Evolutionary conservation across 2,888 invertebrate genomes (phyloP).

Genomic region (Minunthozetes semirufus): DNA sequence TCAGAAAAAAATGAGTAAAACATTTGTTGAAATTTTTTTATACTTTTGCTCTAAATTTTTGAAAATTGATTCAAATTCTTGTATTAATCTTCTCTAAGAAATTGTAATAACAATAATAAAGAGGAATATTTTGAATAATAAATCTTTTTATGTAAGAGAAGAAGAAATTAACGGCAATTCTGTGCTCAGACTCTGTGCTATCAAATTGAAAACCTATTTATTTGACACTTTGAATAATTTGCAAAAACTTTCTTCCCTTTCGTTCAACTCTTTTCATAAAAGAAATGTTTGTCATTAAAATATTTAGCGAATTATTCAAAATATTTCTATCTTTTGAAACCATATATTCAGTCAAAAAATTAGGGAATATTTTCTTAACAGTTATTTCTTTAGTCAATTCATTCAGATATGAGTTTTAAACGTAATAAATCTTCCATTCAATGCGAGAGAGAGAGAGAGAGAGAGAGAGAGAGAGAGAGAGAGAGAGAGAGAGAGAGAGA

Average conservation of each 20-base stretch:
- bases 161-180: constrained; percentile 6
- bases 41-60: not conserved
- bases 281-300: not conserved
- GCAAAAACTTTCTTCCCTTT: not conserved
- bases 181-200: not conserved
- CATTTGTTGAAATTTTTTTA: constrained; percentile 22
- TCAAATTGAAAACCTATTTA: constrained; percentile 8
- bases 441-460: too few species aligned
- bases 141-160: not conserved
- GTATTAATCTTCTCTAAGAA: not conserved
- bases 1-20: not conserved
- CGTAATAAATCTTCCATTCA: too few species aligned
- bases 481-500: not conserved
- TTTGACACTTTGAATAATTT: constrained; percentile 10
- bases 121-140: constrained; percentile 15
- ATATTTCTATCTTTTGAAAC: too few species aligned
- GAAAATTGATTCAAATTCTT: not conserved
- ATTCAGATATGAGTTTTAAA: too few species aligned
- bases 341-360: not conserved
- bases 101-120: not conserved
- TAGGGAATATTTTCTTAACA: not conserved
- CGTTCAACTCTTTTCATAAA: not conserved
- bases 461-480: too few species aligned
- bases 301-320: not conserved
- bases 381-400: too few species aligned